phyloP scores from a whole-genome alignment of 2,113 vertebrate species.

The Nannobrachium achirus region DNA sequence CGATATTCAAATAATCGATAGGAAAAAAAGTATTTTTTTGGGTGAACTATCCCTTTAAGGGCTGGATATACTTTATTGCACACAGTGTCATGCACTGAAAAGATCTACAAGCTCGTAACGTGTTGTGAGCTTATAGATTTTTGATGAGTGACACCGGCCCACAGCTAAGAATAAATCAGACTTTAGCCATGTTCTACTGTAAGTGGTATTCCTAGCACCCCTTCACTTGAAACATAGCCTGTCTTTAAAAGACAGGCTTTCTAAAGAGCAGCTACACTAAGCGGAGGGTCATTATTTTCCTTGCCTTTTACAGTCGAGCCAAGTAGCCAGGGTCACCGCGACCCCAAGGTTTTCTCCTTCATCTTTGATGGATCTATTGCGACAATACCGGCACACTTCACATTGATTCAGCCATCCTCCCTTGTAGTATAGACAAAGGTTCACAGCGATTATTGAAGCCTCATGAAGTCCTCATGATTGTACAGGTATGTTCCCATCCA shows the following conservation, averaged over 20 bases:
- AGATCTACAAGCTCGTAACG: no score
- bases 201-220: neutral
- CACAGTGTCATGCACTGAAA: no score
- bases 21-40: no score
- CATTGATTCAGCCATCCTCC: slow-evolving; percentile 34
- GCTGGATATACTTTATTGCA: no score
- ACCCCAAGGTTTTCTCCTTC: neutral
- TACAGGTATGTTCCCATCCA: slow-evolving; percentile 30
- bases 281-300: neutral
- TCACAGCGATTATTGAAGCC: slow-evolving; percentile 2
- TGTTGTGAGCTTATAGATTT: no score
- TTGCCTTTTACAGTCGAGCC: neutral
- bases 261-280: neutral
- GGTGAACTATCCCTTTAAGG: neutral
- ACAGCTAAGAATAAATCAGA: no score
- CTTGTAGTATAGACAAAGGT: neutral
- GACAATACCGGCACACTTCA: slow-evolving; percentile 20
- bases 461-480: slow-evolving; percentile 17
- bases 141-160: no score
- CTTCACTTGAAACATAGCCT: neutral
- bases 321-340: neutral
- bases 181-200: slow-evolving; percentile 20
- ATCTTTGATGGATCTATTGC: neutral
- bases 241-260: neutral
- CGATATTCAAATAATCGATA: no score